Evolutionary conservation across 2,888 invertebrate species (phyloP).

Genomic region (Graphium colonna): DNA sequence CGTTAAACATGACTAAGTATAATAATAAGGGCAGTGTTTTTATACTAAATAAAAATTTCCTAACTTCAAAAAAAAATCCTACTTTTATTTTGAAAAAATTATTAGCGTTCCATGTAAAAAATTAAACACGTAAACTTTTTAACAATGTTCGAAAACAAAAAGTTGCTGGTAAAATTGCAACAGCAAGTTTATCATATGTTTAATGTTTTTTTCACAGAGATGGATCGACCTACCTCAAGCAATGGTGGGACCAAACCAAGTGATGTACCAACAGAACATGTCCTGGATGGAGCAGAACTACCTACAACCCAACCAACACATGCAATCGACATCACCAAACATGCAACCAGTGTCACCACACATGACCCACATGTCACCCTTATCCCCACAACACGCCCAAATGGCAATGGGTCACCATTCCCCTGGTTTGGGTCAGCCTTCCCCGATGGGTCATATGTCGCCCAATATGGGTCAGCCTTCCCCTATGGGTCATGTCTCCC

Average conservation of each 20-base stretch:
- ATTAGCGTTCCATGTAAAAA: no score
- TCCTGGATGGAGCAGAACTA: constrained; percentile 30
- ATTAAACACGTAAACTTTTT: no score
- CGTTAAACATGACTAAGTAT: no score
- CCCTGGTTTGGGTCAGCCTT: constrained; percentile 20
- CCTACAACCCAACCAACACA: constrained; percentile 24
- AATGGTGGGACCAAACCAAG: constrained; percentile 29
- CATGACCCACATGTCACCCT: constrained; percentile 38
- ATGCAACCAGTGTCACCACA: constrained; percentile 29
- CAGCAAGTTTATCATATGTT: no score
- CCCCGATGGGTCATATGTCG: constrained; percentile 13
- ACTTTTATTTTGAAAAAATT: no score
- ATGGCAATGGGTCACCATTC: constrained; percentile 36
- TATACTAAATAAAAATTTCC: no score
- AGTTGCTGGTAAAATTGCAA: no score
- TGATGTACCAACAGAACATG: constrained; percentile 27
- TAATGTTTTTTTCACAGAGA: no score
- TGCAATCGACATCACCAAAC: constrained; percentile 23
- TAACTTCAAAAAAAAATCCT: no score
- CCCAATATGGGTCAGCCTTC: constrained; percentile 23
- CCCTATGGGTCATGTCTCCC: constrained; percentile 14
- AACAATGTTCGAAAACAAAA: no score
- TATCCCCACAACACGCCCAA: no score
- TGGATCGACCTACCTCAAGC: constrained; percentile 26
- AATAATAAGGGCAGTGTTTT: no score